phyloP scores from a whole-genome alignment of 2,888 invertebrate species.

The Drosophila emarginata region DNA sequence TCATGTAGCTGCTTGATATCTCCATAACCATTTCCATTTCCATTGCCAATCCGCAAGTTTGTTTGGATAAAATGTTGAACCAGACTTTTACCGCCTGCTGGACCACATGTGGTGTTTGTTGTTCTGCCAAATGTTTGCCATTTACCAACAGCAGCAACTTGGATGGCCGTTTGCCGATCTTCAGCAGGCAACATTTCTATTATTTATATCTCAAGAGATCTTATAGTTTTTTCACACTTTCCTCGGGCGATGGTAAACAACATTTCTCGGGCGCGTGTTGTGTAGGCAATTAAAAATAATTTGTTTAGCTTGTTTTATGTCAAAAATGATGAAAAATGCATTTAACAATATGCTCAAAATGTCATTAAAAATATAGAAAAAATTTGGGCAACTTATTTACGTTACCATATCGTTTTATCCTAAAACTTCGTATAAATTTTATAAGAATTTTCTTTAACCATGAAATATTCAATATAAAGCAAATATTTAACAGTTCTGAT shows the following conservation, averaged over 20 bases:
- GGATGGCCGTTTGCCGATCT: too few relatives aligned
- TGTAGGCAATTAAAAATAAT: slow-evolving; percentile 73
- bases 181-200: slow-evolving; percentile 64
- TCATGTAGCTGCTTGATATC: slow-evolving; percentile 31
- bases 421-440: too few relatives aligned
- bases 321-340: slow-evolving; percentile 68
- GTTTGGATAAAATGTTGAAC: slow-evolving; percentile 58
- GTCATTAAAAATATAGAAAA: slow-evolving; percentile 51
- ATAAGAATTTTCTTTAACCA: too few relatives aligned
- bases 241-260: slow-evolving; percentile 44
- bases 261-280: not conserved
- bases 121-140: slow-evolving; percentile 71
- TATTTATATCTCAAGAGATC: slow-evolving; percentile 65
- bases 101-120: slow-evolving; percentile 76
- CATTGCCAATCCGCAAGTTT: slow-evolving; percentile 19
- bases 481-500: not conserved
- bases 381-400: slow-evolving; percentile 10
- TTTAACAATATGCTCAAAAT: slow-evolving; percentile 53
- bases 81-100: slow-evolving; percentile 49
- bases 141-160: slow-evolving; percentile 43
- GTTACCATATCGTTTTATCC: too few relatives aligned
- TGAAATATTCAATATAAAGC: too few relatives aligned
- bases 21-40: slow-evolving; percentile 20
- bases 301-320: slow-evolving; percentile 72
- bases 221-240: slow-evolving; percentile 72